phyloP scores from a whole-genome alignment of 1,140 invertebrate genomes.

The Euwallacea fornicatus region DNA sequence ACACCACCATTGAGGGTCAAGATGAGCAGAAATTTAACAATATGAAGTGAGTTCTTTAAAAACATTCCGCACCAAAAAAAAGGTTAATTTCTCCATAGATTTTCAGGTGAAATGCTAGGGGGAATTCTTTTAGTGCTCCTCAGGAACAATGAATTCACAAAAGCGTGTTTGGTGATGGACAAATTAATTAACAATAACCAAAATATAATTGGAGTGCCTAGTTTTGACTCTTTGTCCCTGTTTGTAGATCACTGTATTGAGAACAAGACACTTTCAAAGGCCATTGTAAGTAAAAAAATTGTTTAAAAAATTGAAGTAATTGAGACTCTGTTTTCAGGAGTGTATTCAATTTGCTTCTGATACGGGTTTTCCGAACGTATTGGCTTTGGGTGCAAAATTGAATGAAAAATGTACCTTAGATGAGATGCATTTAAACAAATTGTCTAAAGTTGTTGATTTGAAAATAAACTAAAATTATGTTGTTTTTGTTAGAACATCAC shows the following conservation, averaged over 20 bases:
- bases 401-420: constrained; percentile 55
- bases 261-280: constrained; percentile 56
- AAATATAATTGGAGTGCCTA: constrained; percentile 59
- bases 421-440: constrained; percentile 54
- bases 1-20: constrained; percentile 55
- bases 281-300: constrained; percentile 52
- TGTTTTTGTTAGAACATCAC: not conserved
- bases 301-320: not conserved
- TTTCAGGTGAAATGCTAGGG: constrained; percentile 62
- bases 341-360: constrained; percentile 60
- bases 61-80: not conserved
- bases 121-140: constrained; percentile 58
- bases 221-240: constrained; percentile 53
- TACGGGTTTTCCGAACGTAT: constrained; percentile 57
- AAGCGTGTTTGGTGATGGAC: constrained; percentile 56
- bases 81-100: constrained; percentile 50
- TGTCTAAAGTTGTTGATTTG: constrained; percentile 55
- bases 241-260: constrained; percentile 57
- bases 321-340: constrained; percentile 49
- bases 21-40: constrained; percentile 45
- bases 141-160: constrained; percentile 56
- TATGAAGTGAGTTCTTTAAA: constrained; percentile 42
- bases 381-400: constrained; percentile 53
- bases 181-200: constrained; percentile 58
- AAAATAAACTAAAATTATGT: constrained; percentile 26